Percentiles rank a stretch among this genome's conserved stretches.
These are phyloP conservation scores for Diachasma alloeum DNA, from an alignment of 1,140 invertebrate genomes.

Conservation along the genomic window DNA sequence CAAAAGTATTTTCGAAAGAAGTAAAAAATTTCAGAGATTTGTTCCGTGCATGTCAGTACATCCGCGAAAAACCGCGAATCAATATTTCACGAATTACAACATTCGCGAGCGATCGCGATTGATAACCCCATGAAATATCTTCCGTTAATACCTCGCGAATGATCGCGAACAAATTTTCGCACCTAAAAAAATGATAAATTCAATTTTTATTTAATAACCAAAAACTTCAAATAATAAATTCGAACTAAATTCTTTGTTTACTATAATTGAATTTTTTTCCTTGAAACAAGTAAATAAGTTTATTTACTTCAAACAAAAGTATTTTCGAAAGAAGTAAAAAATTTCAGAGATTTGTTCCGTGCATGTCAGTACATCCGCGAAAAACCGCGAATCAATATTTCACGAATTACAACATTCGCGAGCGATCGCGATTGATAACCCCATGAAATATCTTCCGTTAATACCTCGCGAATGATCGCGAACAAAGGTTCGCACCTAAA, in stretches of 20 bases:
- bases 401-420: background rate
- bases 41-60: no score
- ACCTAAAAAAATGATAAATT: conserved; percentile 12
- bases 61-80: background rate
- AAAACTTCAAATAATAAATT: no score
- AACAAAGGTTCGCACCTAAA: background rate
- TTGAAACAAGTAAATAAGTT: no score
- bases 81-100: background rate
- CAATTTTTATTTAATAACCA: conserved; percentile 22
- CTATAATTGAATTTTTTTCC: no score
- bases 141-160: background rate
- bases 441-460: background rate
- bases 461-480: background rate
- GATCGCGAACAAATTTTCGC: background rate
- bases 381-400: background rate
- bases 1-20: no score
- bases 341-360: no score
- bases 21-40: no score
- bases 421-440: background rate
- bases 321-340: no score
- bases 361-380: no score
- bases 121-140: background rate
- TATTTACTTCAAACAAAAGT: no score
- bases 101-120: background rate
- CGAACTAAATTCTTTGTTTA: no score